These are phyloP conservation scores for Bettongia penicillata DNA, from an alignment of 2,113 vertebrate genomes.

Conservation along the genomic window DNA sequence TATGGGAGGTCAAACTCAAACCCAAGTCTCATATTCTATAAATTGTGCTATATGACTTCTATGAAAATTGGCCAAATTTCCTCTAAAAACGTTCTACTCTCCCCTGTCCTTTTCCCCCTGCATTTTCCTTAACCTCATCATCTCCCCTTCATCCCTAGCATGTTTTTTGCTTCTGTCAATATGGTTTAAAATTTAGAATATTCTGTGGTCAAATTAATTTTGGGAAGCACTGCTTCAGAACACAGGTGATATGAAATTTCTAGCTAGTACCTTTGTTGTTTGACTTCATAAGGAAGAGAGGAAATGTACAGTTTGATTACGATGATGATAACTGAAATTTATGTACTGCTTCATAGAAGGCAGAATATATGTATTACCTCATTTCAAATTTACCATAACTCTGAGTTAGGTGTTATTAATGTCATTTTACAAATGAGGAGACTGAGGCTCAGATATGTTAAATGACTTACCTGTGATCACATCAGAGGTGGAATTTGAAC, in stretches of 20 bases:
- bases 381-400: neutral
- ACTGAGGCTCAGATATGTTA: neutral
- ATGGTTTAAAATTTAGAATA: neutral
- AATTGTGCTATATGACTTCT: neutral
- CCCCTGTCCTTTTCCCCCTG: neutral
- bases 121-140: neutral
- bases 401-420: neutral
- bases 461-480: neutral
- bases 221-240: neutral
- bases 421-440: neutral
- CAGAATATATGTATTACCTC: neutral
- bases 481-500: neutral
- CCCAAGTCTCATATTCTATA: neutral
- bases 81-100: neutral
- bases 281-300: slow-evolving; percentile 20
- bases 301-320: neutral
- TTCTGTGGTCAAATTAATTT: neutral
- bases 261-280: neutral
- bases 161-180: neutral
- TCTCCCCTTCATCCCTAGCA: neutral
- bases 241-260: slow-evolving; percentile 1
- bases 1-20: neutral
- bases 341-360: neutral
- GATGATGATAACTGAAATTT: neutral
- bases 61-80: neutral